Percentiles rank a stretch among this genome's conserved stretches.
phyloP scores from a whole-genome alignment of 1,140 invertebrate genomes.

The Microplitis demolitor region DNA sequence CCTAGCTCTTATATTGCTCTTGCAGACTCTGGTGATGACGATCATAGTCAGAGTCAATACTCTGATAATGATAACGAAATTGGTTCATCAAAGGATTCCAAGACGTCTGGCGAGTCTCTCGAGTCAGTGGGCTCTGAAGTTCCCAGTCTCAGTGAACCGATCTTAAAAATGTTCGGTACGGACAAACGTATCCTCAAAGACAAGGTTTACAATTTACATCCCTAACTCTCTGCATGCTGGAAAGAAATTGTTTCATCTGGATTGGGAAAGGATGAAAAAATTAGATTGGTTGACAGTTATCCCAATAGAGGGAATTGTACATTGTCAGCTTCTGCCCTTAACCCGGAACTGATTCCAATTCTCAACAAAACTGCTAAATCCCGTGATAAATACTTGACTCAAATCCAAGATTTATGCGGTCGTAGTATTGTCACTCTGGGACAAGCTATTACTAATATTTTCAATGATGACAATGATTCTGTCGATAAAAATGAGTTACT shows the following conservation, averaged over 20 bases:
- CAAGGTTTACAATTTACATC: background rate
- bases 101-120: background rate
- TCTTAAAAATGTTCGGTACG: background rate
- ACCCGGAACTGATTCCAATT: conserved; percentile 16
- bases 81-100: background rate
- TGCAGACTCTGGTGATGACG: background rate
- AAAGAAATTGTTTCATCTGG: conserved; percentile 9
- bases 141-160: background rate
- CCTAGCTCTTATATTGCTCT: background rate
- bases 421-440: conserved; percentile 11
- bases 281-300: conserved; percentile 19
- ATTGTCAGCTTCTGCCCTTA: conserved; percentile 13
- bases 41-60: background rate
- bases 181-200: background rate
- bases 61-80: background rate
- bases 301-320: conserved; percentile 16
- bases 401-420: conserved; percentile 15
- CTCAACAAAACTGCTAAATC: conserved; percentile 15
- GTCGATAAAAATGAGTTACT: conserved; percentile 20
- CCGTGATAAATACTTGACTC: conserved; percentile 18
- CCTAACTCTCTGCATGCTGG: conserved; percentile 12
- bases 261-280: background rate
- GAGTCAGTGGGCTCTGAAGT: background rate
- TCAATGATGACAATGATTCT: conserved; percentile 14
- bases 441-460: background rate